phyloP scores from a whole-genome alignment of 2,888 invertebrate genomes.

The Xanthorhoe spadicearia region DNA sequence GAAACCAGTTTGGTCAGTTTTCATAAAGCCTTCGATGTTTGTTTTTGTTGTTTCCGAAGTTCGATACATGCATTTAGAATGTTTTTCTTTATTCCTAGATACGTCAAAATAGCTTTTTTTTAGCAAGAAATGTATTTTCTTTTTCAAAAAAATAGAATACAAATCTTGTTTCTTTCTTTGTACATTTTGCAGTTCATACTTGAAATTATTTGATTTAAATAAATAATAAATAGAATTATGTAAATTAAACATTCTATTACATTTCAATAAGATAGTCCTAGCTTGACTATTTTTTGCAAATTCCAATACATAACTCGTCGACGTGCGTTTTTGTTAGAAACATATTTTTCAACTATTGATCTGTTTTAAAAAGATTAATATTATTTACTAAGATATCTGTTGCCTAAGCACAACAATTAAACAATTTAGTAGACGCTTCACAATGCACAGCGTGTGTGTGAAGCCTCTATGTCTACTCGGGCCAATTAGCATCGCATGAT shows the following conservation, averaged over 20 bases:
- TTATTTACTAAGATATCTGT: neutral
- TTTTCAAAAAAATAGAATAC: no score
- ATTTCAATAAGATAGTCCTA: neutral
- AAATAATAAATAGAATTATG: no score
- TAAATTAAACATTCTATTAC: neutral
- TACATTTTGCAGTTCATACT: no score
- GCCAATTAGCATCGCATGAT: conserved; percentile 22
- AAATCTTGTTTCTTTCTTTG: no score
- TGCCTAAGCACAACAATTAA: conserved; percentile 1
- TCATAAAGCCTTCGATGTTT: conserved; percentile 5
- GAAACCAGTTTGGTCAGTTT: conserved; percentile 44
- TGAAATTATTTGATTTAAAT: neutral
- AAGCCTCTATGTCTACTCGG: conserved; percentile 13
- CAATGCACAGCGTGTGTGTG: conserved; percentile 11
- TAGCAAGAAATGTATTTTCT: no score
- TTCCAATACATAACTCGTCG: no score
- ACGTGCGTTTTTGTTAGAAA: no score
- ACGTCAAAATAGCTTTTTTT: neutral
- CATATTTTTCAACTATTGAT: no score
- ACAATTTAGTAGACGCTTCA: neutral
- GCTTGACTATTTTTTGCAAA: no score
- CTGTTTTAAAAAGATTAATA: neutral
- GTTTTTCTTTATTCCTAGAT: neutral
- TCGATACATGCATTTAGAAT: neutral
- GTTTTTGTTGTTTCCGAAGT: neutral